Evolutionary conservation across 1,140 invertebrate species (phyloP).

Genomic region (Capitella teleta): DNA sequence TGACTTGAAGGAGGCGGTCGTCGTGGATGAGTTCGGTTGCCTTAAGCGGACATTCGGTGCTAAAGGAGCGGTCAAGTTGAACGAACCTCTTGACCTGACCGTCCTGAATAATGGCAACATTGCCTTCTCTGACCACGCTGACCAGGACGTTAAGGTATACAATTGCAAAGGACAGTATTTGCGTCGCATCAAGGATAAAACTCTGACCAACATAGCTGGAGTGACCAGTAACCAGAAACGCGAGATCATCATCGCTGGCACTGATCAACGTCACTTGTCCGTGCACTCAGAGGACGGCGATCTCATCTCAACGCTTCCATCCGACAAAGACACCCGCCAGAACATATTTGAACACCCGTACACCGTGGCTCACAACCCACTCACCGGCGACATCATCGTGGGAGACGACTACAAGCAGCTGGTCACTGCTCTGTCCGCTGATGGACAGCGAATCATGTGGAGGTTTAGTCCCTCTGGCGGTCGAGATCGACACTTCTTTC

Average conservation of each 20-base stretch:
- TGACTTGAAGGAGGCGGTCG: background rate
- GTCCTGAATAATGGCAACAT: background rate
- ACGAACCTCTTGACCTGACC: background rate
- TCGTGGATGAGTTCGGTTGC: background rate
- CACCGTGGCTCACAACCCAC: constrained; percentile 1
- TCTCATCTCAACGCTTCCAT: background rate
- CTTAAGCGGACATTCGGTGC: background rate
- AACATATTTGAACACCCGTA: background rate
- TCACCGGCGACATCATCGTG: background rate
- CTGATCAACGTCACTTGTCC: background rate
- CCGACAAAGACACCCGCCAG: background rate
- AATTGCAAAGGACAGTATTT: background rate
- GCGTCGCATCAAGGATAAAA: background rate
- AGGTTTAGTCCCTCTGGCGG: background rate
- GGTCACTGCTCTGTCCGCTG: background rate
- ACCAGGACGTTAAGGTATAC: constrained; percentile 4
- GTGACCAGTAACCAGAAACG: background rate
- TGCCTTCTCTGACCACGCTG: constrained; percentile 1
- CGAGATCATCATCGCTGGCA: constrained; percentile 1
- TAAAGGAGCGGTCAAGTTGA: background rate
- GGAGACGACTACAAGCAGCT: constrained; percentile 6
- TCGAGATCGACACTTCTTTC: constrained; percentile 3
- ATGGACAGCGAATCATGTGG: constrained; percentile 1
- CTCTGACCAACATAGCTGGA: constrained; percentile 4
- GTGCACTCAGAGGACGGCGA: background rate